Conservation (phyloP, 2,888 invertebrate genomes). For the Blastobasis lacticolella region DNA sequence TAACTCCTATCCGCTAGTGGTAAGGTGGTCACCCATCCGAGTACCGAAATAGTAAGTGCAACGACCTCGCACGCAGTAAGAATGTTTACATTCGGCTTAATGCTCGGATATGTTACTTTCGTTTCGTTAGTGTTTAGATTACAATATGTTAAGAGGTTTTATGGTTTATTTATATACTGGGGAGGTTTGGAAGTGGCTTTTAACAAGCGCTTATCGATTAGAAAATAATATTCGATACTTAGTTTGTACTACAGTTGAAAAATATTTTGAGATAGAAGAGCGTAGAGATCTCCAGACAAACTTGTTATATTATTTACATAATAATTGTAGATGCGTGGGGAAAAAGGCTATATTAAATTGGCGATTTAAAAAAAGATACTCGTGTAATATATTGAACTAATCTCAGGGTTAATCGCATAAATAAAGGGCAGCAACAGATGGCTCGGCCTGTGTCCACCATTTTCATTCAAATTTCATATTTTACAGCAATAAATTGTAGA, state of each 20-base stretch:
- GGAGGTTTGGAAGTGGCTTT: too few species aligned
- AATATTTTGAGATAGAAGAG: too few species aligned
- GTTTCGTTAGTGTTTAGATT: constrained; percentile 49
- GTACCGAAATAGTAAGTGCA: constrained; percentile 53
- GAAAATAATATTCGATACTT: too few species aligned
- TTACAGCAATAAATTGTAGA: constrained; percentile 60
- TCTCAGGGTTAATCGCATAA: constrained; percentile 62
- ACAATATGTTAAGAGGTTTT: not conserved
- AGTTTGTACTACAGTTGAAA: too few species aligned
- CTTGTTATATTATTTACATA: too few species aligned
- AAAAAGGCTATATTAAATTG: constrained; percentile 42
- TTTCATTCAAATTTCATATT: constrained; percentile 53
- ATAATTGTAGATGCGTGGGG: too few species aligned
- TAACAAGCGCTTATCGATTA: too few species aligned
- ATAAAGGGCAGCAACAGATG: constrained; percentile 61
- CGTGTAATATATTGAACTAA: constrained; percentile 18
- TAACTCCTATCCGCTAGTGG: constrained; percentile 38
- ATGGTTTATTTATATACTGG: not conserved
- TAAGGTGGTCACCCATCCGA: constrained; percentile 26
- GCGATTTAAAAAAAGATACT: constrained; percentile 51
- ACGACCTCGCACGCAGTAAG: constrained; percentile 45
- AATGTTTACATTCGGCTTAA: constrained; percentile 30
- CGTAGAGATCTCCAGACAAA: too few species aligned
- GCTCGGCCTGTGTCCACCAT: constrained; percentile 37
- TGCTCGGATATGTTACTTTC: constrained; percentile 56